Evolutionary conservation across 2,888 invertebrate genomes (phyloP).

Genomic region (Trichogramma evanescens): DNA sequence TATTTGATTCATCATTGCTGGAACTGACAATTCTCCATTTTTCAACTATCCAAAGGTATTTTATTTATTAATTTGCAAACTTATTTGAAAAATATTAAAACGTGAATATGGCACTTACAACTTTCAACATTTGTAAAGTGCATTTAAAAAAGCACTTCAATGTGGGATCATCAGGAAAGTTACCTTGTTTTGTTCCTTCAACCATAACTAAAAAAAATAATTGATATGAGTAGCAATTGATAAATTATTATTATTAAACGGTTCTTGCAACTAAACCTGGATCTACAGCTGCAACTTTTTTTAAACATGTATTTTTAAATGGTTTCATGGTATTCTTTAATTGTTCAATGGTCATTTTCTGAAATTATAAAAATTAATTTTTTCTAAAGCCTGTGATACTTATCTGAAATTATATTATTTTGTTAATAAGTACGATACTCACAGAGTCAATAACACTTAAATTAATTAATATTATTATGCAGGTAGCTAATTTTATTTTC

Average conservation of each 20-base stretch:
- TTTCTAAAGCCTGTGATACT: background rate
- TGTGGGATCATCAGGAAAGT: conserved; percentile 23
- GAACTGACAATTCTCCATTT: conserved; percentile 50
- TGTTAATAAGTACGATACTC: background rate
- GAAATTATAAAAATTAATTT: background rate
- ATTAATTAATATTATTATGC: background rate
- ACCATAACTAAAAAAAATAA: conserved; percentile 27
- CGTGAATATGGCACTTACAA: conserved; percentile 39
- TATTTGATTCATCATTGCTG: conserved; percentile 50
- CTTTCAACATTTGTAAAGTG: conserved; percentile 50
- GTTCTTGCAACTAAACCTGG: conserved; percentile 47
- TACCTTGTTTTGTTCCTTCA: conserved; percentile 25
- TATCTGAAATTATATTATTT: background rate
- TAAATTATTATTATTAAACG: background rate
- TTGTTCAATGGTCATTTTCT: conserved; percentile 51
- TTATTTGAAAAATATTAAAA: conserved; percentile 29
- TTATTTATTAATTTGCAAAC: conserved; percentile 20
- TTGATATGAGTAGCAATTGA: background rate
- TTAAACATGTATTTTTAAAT: conserved; percentile 59
- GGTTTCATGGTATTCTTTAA: conserved; percentile 56
- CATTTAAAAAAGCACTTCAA: conserved; percentile 52
- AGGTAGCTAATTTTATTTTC: background rate
- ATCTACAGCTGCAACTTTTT: conserved; percentile 53
- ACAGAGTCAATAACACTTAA: conserved; percentile 6
- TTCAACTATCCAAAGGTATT: conserved; percentile 43